Conservation (phyloP, 2,888 invertebrate species). For the Ormyrus nitidulus region DNA sequence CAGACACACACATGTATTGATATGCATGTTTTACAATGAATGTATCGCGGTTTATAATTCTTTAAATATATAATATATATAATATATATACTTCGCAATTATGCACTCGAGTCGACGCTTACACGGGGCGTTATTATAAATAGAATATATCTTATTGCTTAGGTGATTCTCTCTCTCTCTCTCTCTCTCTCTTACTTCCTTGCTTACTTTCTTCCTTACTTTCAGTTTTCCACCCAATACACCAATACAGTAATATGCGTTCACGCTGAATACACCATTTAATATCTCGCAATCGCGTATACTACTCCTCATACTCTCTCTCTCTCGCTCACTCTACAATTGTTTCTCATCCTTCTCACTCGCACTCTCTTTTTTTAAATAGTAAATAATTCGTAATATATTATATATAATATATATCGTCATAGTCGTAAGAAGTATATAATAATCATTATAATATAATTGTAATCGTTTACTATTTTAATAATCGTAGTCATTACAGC, state of each 20-base stretch:
- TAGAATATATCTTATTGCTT: constrained; percentile 59
- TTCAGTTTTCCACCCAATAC: constrained; percentile 22
- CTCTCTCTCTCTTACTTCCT: constrained; percentile 14
- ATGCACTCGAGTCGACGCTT: constrained; percentile 57
- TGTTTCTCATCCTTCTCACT: neutral
- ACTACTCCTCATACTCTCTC: constrained; percentile 13
- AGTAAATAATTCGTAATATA: constrained; percentile 59
- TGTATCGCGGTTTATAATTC: constrained; percentile 57
- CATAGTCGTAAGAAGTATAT: constrained; percentile 58
- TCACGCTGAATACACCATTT: constrained; percentile 19
- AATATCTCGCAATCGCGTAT: constrained; percentile 17
- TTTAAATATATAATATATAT: constrained; percentile 58
- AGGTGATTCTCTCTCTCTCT: constrained; percentile 46
- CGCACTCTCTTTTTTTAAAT: constrained; percentile 30
- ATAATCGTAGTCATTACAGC: constrained; percentile 68
- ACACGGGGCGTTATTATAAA: constrained; percentile 58
- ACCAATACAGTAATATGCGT: constrained; percentile 32
- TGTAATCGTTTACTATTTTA: constrained; percentile 60
- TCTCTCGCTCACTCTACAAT: neutral
- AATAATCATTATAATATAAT: constrained; percentile 58
- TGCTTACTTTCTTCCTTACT: constrained; percentile 6
- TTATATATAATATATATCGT: constrained; percentile 57
- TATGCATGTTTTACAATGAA: constrained; percentile 71
- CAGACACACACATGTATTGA: constrained; percentile 73
- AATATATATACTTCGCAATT: constrained; percentile 58